phyloP scores from a whole-genome alignment of 2,888 invertebrate genomes.

The Sussaba pulchella region DNA sequence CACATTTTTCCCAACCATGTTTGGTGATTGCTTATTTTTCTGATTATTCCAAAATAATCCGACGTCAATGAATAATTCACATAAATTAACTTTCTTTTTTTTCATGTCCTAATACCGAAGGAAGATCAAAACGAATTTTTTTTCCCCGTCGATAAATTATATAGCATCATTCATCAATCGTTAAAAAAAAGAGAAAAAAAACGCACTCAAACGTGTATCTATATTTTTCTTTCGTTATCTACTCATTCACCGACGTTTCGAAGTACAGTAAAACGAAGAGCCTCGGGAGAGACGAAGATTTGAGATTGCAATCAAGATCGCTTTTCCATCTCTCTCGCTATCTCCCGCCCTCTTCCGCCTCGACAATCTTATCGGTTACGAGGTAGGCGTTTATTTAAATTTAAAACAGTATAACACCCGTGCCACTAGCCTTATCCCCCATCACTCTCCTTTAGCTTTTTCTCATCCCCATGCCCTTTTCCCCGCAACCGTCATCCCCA shows the following conservation, averaged over 20 bases:
- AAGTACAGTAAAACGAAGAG: neutral
- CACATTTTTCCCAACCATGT: too few relatives aligned
- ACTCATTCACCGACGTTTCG: constrained; percentile 2
- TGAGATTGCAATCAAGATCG: constrained; percentile 60
- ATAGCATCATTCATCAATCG: too few relatives aligned
- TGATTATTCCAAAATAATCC: neutral
- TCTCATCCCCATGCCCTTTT: constrained; percentile 46
- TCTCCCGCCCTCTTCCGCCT: constrained; percentile 33
- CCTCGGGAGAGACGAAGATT: constrained; percentile 21
- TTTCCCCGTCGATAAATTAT: too few relatives aligned
- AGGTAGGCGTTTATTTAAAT: constrained; percentile 82
- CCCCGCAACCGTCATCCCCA: constrained; percentile 6
- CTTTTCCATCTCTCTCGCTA: neutral
- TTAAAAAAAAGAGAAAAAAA: too few relatives aligned
- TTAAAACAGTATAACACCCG: constrained; percentile 76
- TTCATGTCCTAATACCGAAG: too few relatives aligned
- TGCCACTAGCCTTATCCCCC: constrained; percentile 50
- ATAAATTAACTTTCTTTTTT: too few relatives aligned
- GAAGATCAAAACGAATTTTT: too few relatives aligned
- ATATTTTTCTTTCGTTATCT: too few relatives aligned
- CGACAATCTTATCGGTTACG: constrained; percentile 76
- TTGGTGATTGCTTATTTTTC: too few relatives aligned
- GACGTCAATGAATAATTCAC: neutral
- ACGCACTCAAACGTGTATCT: too few relatives aligned
- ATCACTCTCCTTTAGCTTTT: constrained; percentile 64